phyloP scores from a whole-genome alignment of 1,140 invertebrate genomes.

The Diprion similis region DNA sequence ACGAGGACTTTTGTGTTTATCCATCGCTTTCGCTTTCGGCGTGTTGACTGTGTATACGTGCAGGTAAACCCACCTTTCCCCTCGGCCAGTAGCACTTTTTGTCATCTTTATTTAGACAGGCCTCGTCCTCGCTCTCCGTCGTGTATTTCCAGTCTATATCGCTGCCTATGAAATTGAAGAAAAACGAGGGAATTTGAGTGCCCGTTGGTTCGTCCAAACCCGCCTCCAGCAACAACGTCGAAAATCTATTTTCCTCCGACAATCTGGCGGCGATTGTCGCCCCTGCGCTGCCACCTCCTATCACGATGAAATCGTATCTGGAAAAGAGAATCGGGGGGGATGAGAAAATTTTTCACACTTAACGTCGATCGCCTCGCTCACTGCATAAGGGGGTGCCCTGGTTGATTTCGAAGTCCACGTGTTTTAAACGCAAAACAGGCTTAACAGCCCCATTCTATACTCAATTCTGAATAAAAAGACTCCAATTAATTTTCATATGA shows the following conservation, averaged over 20 bases:
- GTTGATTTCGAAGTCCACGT: too few species aligned
- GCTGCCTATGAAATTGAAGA: conserved; percentile 81
- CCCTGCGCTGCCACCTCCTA: conserved; percentile 88
- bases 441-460: too few species aligned
- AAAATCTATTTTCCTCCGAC: conserved; percentile 79
- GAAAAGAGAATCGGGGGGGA: conserved; percentile 26
- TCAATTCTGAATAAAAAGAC: too few species aligned
- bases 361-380: too few species aligned
- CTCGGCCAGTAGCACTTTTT: conserved; percentile 82
- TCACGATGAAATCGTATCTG: conserved; percentile 85
- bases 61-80: conserved; percentile 70
- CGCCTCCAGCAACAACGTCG: conserved; percentile 83
- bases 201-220: conserved; percentile 82
- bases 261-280: conserved; percentile 82
- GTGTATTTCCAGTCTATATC: conserved; percentile 88
- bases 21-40: too few species aligned
- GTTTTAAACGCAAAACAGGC: too few species aligned
- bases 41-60: too few species aligned
- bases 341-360: neutral
- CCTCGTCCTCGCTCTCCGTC: conserved; percentile 85
- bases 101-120: conserved; percentile 79
- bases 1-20: too few species aligned
- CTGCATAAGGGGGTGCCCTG: too few species aligned
- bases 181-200: conserved; percentile 84
- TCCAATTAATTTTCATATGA: too few species aligned